Evolutionary conservation across 2,888 invertebrate species (phyloP), one percentile per base, ranked within the genome.

Genomic region (Hermaeophaga mercurialis): DNA sequence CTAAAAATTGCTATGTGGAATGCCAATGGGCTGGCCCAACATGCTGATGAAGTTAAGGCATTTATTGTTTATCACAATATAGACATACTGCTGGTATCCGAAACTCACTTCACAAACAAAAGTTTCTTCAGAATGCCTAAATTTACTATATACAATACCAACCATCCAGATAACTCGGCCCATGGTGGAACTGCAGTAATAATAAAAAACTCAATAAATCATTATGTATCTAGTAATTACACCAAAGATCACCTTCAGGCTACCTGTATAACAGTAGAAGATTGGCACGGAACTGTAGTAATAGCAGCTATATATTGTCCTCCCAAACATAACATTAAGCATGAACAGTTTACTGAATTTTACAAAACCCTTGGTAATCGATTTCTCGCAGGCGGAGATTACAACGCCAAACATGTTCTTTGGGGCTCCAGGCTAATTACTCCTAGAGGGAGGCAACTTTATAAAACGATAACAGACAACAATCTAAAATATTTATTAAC

Each of bases 1-100:
- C 11, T 47, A 7, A 47, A 33, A 33, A 31, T 47, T 14, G 47
- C 18, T 5, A n/a, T 33, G 41, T 66, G 60, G 60, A 62, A 62
- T 50, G 56, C 61, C 48, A 66, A 63, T 46, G 63, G 61, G 12
- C 44, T 63, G 3, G 33, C 59, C 34, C 56, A 61, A 47, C 61
- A 61, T 53, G 52, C 59, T 19, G 50, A 62, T n/a, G 62, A 64
- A 52, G 31, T 64, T 18, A 58, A 60, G 53, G 36, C 14, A 33
- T 31, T 61, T 43, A 47, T 47, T 43, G 59, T 36, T 44, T 52
- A 54, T 50, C 41, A 63, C 50, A 45, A 31, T 45, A 4, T 26
- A 8, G 26, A 31, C 9, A 31, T 31, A 8, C n/a, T 31, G 9
- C 12, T 31, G 3, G 11, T 31, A 31, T 31, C 12, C 3, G 31